These are phyloP conservation scores for Platycercus adscitus DNA, from an alignment of 2,113 vertebrate genomes.

Conservation along the genomic window DNA sequence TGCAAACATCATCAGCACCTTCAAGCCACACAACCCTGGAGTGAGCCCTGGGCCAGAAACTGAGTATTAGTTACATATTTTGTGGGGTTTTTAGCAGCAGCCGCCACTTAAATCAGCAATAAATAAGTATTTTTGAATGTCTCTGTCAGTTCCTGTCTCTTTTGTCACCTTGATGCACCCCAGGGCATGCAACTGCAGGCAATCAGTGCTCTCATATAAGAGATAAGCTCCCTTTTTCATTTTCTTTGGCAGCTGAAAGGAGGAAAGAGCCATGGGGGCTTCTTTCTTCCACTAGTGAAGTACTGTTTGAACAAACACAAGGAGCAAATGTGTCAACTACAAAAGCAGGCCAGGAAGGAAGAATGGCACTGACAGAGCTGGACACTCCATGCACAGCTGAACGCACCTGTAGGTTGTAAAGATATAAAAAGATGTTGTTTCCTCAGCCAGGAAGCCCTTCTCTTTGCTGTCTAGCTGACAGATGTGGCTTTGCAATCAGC, in stretches of 20 bases:
- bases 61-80: not conserved
- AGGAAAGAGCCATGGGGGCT: not conserved
- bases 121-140: not conserved
- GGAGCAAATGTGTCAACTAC: not conserved
- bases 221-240: not conserved
- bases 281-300: not conserved
- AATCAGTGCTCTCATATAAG: not conserved
- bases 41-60: not conserved
- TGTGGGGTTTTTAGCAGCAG: not conserved
- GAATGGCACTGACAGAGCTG: not conserved
- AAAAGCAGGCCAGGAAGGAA: not conserved
- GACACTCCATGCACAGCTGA: not conserved
- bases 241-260: not conserved
- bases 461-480: not conserved
- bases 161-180: not conserved
- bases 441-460: not conserved
- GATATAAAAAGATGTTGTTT: not conserved
- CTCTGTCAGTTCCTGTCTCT: not conserved
- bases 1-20: fast-evolving
- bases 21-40: not conserved
- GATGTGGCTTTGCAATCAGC: not conserved
- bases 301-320: not conserved
- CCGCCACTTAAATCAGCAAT: not conserved
- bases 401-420: not conserved
- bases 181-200: not conserved